Evolutionary conservation across 2,113 vertebrate genomes (phyloP), one percentile per base, ranked within the genome.

Genomic region (Daubentonia madagascariensis): DNA sequence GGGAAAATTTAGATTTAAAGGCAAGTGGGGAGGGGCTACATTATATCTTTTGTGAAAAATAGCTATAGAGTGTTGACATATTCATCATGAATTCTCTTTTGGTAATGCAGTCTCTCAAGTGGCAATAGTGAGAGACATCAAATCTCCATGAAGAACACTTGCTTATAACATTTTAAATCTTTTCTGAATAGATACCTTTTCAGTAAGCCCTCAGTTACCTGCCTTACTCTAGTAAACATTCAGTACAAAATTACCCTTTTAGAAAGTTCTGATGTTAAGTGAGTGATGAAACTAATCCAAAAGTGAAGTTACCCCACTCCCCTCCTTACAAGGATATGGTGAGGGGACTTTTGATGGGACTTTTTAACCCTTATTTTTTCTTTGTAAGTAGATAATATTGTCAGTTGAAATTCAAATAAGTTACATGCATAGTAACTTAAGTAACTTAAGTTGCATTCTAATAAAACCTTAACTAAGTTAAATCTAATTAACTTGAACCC

Each of bases 151-250:
- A 94, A 96, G 65, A 95, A 88, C 76, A 80, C 75, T 94, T 94
- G 30, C 5, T 96, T 98, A 75, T 61, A 97, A 94, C 20, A 37
- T 97, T 97, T 98, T 95, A 98, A 96, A 65, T 86, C 3, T 93
- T 97, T 89, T 98, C 80, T 95, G 63, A 59, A 70, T 95, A 0
- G 0, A 92, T 95, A 79, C 40, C 30, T 81, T 98, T 98, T 97
- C 79, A 9, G 68, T 96, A 97, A 98, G 97, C 57, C 35, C 12
- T 94, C 67, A 94, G 93, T 97, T 96, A 95, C 63, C 18, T 98
- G 83, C 91, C 94, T 97, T 95, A 84, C 98, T 97, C 90, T 97
- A 89, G 95, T 97, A 98, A 97, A 97, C 81, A 96, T 93, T 95
- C 97, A 95, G 54, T 97, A 73, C 45, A 68, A 98, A 96, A 78